Base-by-base conservation (phyloP, 2,113 vertebrate genomes). In the Peromyscus polionotus region DNA sequence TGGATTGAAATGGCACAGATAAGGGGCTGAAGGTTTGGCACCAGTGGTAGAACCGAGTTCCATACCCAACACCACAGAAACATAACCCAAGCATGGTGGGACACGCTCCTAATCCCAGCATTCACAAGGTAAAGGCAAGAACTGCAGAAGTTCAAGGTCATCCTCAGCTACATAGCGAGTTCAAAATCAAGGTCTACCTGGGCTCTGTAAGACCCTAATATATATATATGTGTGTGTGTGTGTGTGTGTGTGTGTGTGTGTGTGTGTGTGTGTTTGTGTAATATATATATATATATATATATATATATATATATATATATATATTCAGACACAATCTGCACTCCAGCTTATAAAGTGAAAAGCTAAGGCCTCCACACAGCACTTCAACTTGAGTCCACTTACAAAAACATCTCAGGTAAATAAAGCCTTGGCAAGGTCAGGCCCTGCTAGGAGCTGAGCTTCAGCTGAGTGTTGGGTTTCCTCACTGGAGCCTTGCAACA, bases 321-420 rank as follows among this genome's bases (percentile, higher is more conserved):
- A 75, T 11, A 80, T 6, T 83, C 33, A 33, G 77, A 93, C 96
- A 81, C 61, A 65, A 36, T 20, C 22, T 86, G 91, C 77, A 83
- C 31, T 31, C 28, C 42, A 90, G 57, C 24, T 70, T 80, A 68
- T 33, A 80, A 92, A 95, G 73, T 65, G 68, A 94, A 76, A 80
- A 57, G 48, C 36, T 59, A 81, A 57, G 45, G 59, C 85, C 48
- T 68, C 88, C 65, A 51, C 31, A 59, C 51, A 87, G 45, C 73
- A 26, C 45, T 77, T 93, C 61, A 57, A 72, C 94, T 63, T 91
- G 0, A 91, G 57, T 88, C 70, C 33, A 61, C 26, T 88, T 76
- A 57, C 9, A 54, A 57, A 80, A 19, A 14, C 22, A 83, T 13
- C 70, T 28, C 31, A 6, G 20, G 67, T 2, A 39, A 48, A 39